phyloP scores from a whole-genome alignment of 2,888 invertebrate genomes.

The Sipha maydis region DNA sequence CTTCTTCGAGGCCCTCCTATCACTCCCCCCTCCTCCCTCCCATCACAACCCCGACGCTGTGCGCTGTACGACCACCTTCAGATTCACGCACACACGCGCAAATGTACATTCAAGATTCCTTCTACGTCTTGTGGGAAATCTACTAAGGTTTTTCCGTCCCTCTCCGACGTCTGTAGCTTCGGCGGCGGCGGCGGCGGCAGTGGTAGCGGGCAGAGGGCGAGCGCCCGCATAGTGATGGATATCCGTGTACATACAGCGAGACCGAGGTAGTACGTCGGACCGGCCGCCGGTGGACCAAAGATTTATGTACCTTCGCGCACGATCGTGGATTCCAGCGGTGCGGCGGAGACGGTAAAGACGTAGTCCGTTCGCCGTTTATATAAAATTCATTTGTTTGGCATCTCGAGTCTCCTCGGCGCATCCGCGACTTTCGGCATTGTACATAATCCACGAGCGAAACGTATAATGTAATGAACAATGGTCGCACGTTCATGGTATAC shows the following conservation, averaged over 20 bases:
- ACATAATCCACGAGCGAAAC: background rate
- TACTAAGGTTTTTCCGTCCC: conserved; percentile 40
- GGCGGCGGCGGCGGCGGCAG: too few species aligned
- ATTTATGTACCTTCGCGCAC: background rate
- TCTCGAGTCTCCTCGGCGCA: background rate
- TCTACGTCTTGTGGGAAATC: conserved; percentile 58
- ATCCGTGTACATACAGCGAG: conserved; percentile 1
- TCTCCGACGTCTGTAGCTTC: too few species aligned
- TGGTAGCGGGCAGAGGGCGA: background rate
- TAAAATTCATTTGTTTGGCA: conserved; percentile 2
- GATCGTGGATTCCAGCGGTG: conserved; percentile 14
- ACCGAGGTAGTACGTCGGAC: conserved; percentile 7
- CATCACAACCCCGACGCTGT: too few species aligned
- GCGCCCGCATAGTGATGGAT: conserved; percentile 52
- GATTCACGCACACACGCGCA: background rate
- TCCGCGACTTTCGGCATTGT: background rate
- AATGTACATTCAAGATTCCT: conserved; percentile 28
- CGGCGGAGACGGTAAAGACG: background rate
- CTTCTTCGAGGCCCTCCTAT: background rate
- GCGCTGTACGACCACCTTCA: too few species aligned
- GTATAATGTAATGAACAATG: too few species aligned
- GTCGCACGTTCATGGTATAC: too few species aligned
- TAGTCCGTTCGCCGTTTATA: background rate
- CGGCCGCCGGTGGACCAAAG: conserved; percentile 17
- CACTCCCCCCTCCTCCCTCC: background rate